Percentiles rank a stretch among this genome's conserved stretches.
Evolutionary conservation across 2,888 invertebrate species (phyloP).

Genomic region (Acrobasis suavella): DNA sequence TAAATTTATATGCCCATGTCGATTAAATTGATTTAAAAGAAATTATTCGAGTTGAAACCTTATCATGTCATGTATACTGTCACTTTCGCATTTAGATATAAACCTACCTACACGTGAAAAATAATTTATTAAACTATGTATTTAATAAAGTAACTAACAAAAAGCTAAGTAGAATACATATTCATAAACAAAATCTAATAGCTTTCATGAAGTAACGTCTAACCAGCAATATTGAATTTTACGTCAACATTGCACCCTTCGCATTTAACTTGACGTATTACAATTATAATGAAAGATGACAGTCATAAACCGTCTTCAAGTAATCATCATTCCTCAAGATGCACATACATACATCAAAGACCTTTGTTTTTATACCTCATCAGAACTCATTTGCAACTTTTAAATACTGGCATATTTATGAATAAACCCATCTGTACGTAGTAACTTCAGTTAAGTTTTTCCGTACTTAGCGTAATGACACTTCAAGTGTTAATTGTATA

Average conservation of each 20-base stretch:
- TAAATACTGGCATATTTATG: constrained; percentile 13
- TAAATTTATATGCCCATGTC: no score
- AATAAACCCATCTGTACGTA: constrained; percentile 22
- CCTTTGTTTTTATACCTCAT: constrained; percentile 6
- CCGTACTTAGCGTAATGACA: constrained; percentile 13
- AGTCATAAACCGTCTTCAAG: constrained; percentile 12
- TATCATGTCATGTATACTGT: no score
- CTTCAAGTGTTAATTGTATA: constrained; percentile 13
- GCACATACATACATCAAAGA: constrained; percentile 11
- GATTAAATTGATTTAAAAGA: no score
- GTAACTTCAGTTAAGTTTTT: constrained; percentile 17
- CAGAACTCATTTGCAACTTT: constrained; percentile 8
- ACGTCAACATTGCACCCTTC: not conserved
- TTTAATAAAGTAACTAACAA: no score
- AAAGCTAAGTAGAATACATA: no score
- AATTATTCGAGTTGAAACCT: no score
- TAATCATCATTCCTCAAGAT: constrained; percentile 12
- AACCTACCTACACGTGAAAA: no score
- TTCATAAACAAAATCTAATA: no score
- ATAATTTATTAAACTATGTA: no score
- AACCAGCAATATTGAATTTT: not conserved
- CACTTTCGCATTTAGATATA: no score
- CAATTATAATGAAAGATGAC: constrained; percentile 17
- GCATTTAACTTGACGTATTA: constrained; percentile 4
- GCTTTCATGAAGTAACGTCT: not conserved